A percentile compares a stretch with the other conserved stretches of the same genome.
These are phyloP conservation scores for Bufo bufo DNA, from an alignment of 2,113 vertebrate species.

Conservation along the genomic window DNA sequence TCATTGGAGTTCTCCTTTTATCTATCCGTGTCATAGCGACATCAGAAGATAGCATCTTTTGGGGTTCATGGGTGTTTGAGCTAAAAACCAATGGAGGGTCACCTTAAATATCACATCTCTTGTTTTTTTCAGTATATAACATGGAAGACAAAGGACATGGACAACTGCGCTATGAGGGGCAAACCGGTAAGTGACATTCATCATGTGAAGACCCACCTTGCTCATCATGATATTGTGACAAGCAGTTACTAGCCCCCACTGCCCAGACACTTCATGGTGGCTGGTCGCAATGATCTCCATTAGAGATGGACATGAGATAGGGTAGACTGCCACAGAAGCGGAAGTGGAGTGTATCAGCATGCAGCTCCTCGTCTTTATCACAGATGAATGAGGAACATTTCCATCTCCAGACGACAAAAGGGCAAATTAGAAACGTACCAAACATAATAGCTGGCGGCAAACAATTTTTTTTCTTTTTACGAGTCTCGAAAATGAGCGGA, in stretches of 20 bases:
- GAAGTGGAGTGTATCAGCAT: background rate
- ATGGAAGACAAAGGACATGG: slow-evolving; percentile 68
- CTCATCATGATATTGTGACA: background rate
- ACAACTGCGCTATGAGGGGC: slow-evolving; percentile 72
- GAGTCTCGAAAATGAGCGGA: background rate
- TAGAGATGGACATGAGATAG: background rate
- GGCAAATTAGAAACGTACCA: slow-evolving; percentile 9
- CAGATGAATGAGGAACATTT: slow-evolving; percentile 4
- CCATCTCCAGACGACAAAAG: slow-evolving; percentile 18
- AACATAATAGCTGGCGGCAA: slow-evolving; percentile 29
- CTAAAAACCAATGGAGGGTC: background rate
- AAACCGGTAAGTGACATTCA: slow-evolving; percentile 64
- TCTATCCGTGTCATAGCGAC: too few species aligned
- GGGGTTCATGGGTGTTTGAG: background rate
- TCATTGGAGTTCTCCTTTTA: background rate
- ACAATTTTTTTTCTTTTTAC: background rate
- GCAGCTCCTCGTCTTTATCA: background rate
- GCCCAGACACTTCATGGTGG: background rate
- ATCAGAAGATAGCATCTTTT: background rate
- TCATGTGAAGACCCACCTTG: too few species aligned
- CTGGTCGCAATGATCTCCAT: background rate
- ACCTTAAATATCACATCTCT: background rate
- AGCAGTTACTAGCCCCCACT: background rate
- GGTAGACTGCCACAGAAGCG: background rate
- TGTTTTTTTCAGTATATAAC: slow-evolving; percentile 65